Evolutionary conservation across 2,888 invertebrate species (phyloP).

Genomic region (Leptopilina syphax): DNA sequence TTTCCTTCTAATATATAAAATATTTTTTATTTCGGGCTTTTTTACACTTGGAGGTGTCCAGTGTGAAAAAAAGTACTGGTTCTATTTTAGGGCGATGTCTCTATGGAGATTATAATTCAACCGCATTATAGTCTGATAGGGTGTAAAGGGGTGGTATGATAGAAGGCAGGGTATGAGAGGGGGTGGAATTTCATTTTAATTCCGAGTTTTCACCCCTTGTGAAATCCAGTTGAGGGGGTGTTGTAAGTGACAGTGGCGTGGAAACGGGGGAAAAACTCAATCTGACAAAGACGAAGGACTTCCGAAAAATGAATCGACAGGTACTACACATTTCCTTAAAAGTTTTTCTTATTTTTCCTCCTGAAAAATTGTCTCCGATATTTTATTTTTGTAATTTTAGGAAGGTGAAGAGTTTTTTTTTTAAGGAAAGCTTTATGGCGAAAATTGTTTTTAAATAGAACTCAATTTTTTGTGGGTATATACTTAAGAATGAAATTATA

Average conservation of each 20-base stretch:
- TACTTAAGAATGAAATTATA: no score
- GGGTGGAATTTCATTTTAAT: constrained; percentile 68
- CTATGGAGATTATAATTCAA: constrained; percentile 65
- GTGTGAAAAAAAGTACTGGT: constrained; percentile 41
- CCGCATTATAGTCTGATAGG: constrained; percentile 53
- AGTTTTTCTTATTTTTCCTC: background rate
- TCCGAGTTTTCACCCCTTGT: constrained; percentile 53
- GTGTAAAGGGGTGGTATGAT: constrained; percentile 52
- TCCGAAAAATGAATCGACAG: constrained; percentile 33
- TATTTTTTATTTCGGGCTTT: no score
- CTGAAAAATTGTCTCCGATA: background rate
- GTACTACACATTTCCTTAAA: constrained; percentile 28
- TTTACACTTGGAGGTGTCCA: no score
- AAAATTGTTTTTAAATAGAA: no score
- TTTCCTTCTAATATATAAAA: no score
- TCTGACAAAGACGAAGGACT: constrained; percentile 46
- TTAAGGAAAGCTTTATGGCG: no score
- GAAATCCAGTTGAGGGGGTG: constrained; percentile 49
- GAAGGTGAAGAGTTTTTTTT: background rate
- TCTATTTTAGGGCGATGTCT: constrained; percentile 60
- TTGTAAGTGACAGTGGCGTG: constrained; percentile 68
- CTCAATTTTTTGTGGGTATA: no score
- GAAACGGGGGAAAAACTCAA: constrained; percentile 53
- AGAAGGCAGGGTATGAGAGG: background rate
- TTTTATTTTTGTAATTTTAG: constrained; percentile 2